These are phyloP conservation scores for Lagorchestes hirsutus DNA, from an alignment of 2,797 vertebrate genomes.

Conservation along the genomic window DNA sequence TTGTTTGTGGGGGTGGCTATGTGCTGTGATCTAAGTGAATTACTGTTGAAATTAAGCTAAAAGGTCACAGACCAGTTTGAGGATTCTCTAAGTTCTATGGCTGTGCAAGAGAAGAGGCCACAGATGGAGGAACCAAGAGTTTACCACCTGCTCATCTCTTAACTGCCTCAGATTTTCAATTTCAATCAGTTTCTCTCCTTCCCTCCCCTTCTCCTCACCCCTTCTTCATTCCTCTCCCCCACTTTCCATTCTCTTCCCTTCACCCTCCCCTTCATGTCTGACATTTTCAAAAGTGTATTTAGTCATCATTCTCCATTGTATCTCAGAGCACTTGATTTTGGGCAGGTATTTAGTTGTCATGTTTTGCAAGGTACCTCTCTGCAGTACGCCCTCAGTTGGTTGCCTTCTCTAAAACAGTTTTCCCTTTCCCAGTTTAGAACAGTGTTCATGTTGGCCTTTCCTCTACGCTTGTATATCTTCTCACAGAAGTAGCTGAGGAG, in stretches of 20 bases:
- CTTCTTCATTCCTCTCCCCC: background rate
- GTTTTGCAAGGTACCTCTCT: background rate
- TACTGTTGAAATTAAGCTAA: background rate
- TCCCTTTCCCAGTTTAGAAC: slow-evolving; percentile 18
- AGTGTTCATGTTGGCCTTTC: slow-evolving; percentile 20
- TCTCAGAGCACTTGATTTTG: background rate
- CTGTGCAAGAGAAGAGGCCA: background rate
- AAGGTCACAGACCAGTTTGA: background rate
- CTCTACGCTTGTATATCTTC: slow-evolving; percentile 40
- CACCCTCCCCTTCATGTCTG: background rate
- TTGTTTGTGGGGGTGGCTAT: background rate
- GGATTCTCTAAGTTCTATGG: background rate
- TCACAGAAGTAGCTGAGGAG: slow-evolving; percentile 97
- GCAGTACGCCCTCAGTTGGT: background rate
- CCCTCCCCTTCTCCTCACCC: background rate
- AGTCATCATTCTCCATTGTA: background rate
- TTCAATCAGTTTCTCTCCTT: background rate
- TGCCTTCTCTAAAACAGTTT: slow-evolving; percentile 31
- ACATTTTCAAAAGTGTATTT: background rate
- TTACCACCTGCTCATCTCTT: background rate
- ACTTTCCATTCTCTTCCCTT: background rate
- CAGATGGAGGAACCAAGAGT: background rate
- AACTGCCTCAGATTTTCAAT: background rate
- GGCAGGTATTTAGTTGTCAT: background rate
- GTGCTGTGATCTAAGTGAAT: background rate